Evolutionary conservation across 2,113 vertebrate species (phyloP), one percentile per base, ranked within the genome.

Genomic region (Candoia aspera): DNA sequence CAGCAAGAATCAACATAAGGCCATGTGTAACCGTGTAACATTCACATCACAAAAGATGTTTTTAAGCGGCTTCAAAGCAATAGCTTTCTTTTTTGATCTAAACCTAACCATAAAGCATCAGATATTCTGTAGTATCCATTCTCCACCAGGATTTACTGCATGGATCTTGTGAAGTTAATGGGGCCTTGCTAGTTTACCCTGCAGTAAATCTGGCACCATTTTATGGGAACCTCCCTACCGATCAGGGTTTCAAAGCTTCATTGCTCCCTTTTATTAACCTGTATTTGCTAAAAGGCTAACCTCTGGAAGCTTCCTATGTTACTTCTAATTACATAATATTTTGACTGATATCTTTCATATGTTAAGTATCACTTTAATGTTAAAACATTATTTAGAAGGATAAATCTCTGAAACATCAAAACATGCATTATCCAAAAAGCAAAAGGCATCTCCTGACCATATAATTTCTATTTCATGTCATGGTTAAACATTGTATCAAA

Each of bases 201-300:
- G 37, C 23, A 86, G 53, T 60, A 87, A 91, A 92, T 86, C 26
- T 86, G 88, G 88, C 53, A 79, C 58, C 8, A 55, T 42, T 62
- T 60, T 55, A 60, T 84, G 86, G 19, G 68, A 84, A 88, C 21
- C 57, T 88, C 85, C 46, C 46, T 84, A n/a, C 2, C 12, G 17
- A 55, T n/a, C 68, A 88, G 84, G 73, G 42, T 62, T 54, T 13
- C 23, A 73, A 83, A 87, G 42, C 15, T 62, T 59, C 59, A 58
- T 83, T 88, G 37, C 23, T 54, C 37, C 5, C 33, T 58, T 91
- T 79, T 79, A 88, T 91, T 88, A 57, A 49, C 8, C 10, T 33
- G 37, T 62, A 53, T 59, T 60, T 90, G 68, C 21, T 84, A 49
- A 33, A 83, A 93, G 49, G 17, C 37, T 26, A n/a, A 84, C n/a